Conservation (phyloP, 2,113 vertebrate species). For the Rutilus rutilus region DNA sequence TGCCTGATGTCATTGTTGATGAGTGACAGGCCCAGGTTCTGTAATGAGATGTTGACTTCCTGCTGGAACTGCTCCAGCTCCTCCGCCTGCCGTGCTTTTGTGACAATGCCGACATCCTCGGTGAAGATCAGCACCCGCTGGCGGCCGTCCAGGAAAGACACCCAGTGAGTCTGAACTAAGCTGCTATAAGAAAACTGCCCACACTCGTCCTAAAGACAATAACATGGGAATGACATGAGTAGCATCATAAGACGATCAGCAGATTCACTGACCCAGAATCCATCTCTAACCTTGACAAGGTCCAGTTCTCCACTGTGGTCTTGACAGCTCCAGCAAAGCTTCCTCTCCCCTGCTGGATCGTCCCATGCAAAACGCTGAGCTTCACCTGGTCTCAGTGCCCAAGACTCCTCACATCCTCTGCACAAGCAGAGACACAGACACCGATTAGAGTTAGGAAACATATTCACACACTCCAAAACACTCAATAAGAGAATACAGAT, state of each 20-base stretch:
- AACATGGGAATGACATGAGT: not conserved
- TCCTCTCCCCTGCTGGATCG: constrained; percentile 83
- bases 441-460: not conserved
- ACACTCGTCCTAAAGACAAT: constrained; percentile 81
- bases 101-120: constrained; percentile 88
- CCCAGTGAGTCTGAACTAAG: constrained; percentile 90
- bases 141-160: constrained; percentile 92
- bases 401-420: constrained; percentile 75
- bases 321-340: constrained; percentile 81
- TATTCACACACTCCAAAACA: not conserved
- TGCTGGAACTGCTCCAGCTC: constrained; percentile 92
- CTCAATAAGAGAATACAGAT: not conserved
- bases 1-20: constrained; percentile 87
- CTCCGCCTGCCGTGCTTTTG: constrained; percentile 92
- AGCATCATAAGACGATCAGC: not conserved
- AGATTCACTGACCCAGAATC: not conserved
- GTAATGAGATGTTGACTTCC: constrained; percentile 88
- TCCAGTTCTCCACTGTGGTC: constrained; percentile 82
- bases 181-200: constrained; percentile 87
- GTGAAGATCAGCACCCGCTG: constrained; percentile 94
- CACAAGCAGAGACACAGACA: constrained; percentile 9
- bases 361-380: constrained; percentile 88
- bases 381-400: constrained; percentile 80
- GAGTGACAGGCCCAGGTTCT: constrained; percentile 91
- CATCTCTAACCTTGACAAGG: constrained; percentile 82